Base-by-base conservation (phyloP, 2,113 vertebrate genomes). In the Caretta caretta region DNA sequence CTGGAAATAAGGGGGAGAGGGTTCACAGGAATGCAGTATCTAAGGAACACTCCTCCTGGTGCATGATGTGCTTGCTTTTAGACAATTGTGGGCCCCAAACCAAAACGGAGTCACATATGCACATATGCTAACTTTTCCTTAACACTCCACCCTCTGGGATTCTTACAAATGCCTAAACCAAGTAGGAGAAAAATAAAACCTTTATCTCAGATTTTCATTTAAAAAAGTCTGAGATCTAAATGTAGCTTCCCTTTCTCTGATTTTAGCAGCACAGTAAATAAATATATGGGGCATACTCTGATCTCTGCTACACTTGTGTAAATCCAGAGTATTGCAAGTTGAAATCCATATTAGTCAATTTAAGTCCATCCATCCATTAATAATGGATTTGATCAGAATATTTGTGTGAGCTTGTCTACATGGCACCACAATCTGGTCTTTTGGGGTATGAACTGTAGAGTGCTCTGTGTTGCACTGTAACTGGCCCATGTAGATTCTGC, bases 281-380 rank as follows among this genome's bases (percentile, higher is more conserved):
- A 94, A 94, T 96, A 93, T 92, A 95, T 96, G 80, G 82, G 62
- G 50, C 20, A 17, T 72, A 72, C n/a, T 72, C 14, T 35, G 11
- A 69, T 69, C 14, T n/a, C 35, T 10, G 35, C 17, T 59, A 1
- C 49, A 50, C 49, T 80, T 91, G 72, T 20, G 75, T 54, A 93
- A 88, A 90, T 80, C 88, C 65, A 96, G 72, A 89, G 62, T 53
- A 91, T 83, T 72, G 84, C 90, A 46, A 96, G 80, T 46, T 96
- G 83, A 86, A 90, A 90, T 95, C 88, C 72, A 25, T 27, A 11
- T 25, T 76, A 65, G 79, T 27, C 27, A 48, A 79, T 84, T 89
- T 1, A 93, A 90, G 75, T 87, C 79, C 84, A 88, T 84, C 80
- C 80, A 86, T 84, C 59, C 88, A 91, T 20, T 94, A 57, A 88